Evolutionary conservation across 2,113 vertebrate species (phyloP).

Genomic region (Corvus moneduloides): DNA sequence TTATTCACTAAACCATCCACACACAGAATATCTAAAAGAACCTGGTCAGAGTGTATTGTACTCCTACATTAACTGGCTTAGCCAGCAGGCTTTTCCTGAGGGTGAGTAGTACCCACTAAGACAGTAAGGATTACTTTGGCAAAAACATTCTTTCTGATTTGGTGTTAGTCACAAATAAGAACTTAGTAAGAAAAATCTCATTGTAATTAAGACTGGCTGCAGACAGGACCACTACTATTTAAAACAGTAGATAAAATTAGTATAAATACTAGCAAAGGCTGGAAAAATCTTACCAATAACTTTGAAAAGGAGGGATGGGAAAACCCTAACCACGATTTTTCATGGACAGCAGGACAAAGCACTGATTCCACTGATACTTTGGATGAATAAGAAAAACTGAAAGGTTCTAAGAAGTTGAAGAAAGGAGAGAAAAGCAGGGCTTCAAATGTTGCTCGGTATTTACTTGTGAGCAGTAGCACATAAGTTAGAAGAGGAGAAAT

Average conservation of each 20-base stretch:
- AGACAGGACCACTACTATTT: background rate
- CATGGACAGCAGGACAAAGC: background rate
- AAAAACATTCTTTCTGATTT: background rate
- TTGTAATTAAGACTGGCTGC: background rate
- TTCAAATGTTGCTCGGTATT: background rate
- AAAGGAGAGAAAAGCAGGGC: background rate
- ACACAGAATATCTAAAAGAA: background rate
- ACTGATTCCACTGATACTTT: background rate
- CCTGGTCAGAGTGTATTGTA: background rate
- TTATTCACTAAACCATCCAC: background rate
- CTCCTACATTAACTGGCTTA: background rate
- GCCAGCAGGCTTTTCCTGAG: background rate
- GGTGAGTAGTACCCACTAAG: background rate
- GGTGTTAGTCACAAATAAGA: background rate
- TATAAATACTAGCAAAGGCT: background rate
- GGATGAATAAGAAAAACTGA: background rate
- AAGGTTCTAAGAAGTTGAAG: background rate
- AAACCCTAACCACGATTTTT: background rate
- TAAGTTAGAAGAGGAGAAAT: background rate
- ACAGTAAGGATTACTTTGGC: background rate
- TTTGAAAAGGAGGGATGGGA: background rate
- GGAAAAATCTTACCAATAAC: background rate
- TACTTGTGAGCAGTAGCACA: background rate
- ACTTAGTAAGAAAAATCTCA: background rate
- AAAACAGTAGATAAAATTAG: background rate